phyloP scores from a whole-genome alignment of 2,888 invertebrate species.

The Lithophane socia region DNA sequence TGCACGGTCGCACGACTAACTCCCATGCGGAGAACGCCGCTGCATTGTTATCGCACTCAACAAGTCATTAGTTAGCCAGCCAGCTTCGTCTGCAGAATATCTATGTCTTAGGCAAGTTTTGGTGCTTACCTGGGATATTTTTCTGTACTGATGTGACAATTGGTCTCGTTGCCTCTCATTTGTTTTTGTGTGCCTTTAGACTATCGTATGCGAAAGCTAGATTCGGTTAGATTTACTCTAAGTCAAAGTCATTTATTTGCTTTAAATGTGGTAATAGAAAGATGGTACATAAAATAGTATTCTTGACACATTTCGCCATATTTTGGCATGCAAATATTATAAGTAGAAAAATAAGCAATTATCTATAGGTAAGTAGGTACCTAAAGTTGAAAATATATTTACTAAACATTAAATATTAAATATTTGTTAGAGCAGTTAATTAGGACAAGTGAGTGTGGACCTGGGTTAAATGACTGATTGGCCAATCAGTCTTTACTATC shows the following conservation, averaged over 20 bases:
- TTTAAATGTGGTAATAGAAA: no score
- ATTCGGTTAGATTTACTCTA: neutral
- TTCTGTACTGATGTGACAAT: neutral
- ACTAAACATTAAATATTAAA: no score
- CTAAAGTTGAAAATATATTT: no score
- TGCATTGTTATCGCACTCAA: constrained; percentile 55
- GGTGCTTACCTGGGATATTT: constrained; percentile 13
- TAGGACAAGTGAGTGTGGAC: neutral
- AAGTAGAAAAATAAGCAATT: no score
- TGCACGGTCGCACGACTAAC: constrained; percentile 21
- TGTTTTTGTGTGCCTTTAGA: neutral
- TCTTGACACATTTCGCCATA: no score
- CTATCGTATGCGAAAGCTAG: neutral
- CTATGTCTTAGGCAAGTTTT: neutral
- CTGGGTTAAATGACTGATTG: neutral
- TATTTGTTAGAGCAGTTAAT: no score
- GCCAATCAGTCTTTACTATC: no score
- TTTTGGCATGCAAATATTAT: no score
- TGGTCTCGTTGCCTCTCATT: neutral
- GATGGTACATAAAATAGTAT: no score
- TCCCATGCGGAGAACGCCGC: constrained; percentile 21
- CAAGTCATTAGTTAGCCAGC: constrained; percentile 42
- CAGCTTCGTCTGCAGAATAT: constrained; percentile 28
- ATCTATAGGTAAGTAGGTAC: no score
- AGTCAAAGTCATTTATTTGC: no score